A percentile compares a stretch with the other conserved stretches of the same genome.
Evolutionary conservation across 2,888 invertebrate genomes (phyloP).

Genomic region (Gibbula magus): DNA sequence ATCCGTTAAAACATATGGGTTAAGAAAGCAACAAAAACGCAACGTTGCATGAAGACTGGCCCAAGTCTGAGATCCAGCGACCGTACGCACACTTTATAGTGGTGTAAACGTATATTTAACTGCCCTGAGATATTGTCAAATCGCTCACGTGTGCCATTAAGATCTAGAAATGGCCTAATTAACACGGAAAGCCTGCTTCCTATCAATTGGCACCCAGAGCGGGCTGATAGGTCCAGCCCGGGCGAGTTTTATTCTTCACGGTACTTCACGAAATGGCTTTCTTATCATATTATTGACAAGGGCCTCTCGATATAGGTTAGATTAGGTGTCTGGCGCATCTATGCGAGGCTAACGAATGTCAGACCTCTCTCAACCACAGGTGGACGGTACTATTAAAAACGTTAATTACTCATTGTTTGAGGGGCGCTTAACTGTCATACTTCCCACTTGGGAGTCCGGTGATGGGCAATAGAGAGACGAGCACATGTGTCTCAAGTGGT

Average conservation of each 20-base stretch:
- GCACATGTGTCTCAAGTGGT: background rate
- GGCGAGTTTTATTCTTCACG: constrained; percentile 17
- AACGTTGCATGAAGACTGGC: background rate
- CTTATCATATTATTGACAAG: constrained; percentile 10
- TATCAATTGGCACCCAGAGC: constrained; percentile 14
- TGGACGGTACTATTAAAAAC: background rate
- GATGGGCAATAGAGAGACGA: background rate
- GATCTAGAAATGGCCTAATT: constrained; percentile 10
- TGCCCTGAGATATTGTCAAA: background rate
- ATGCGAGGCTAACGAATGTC: background rate
- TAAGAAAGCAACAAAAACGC: no score
- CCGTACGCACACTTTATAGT: background rate
- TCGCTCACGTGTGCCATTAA: constrained; percentile 1
- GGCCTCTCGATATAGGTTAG: background rate
- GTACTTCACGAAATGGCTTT: constrained; percentile 17
- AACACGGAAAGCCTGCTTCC: constrained; percentile 14
- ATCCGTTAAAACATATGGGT: no score
- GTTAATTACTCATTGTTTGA: constrained; percentile 5
- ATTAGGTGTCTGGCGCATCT: background rate
- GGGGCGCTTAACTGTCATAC: background rate
- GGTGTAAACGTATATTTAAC: background rate
- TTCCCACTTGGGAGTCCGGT: background rate
- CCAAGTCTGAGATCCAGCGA: background rate
- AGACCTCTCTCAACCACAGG: background rate
- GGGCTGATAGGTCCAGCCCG: constrained; percentile 12